Base-by-base conservation (phyloP, 2,888 invertebrate genomes). In the Corbicula japonica region DNA sequence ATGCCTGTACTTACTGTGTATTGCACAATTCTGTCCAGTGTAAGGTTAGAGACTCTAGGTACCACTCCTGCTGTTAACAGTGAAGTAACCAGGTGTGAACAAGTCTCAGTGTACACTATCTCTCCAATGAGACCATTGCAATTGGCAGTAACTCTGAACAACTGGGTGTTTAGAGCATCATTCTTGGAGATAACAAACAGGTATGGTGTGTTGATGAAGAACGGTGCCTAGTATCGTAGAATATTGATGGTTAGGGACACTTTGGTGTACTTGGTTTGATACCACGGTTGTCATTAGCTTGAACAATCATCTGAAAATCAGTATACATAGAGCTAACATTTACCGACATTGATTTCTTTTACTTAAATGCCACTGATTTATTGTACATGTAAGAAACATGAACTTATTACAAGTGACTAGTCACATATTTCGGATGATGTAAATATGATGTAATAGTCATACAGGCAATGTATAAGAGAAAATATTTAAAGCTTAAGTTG, bases 231-330 rank as follows among this genome's bases (percentile, higher is more conserved):
- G 80, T 90, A 90, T 10, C 90, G 76, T 4, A 83, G 60, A 18
- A 92, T 87, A 63, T 84, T 88, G 35, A 92, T 87, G 12, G 73
- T 79, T 15, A 91, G 80, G 2, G 88, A 82, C 18, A 88, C 89
- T 54, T 86, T 85, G 21, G 80, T 74, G n/a, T 81, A 72, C 15
- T 76, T 73, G 8, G 83, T 82, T 83, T 82, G 10, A 68, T 68
- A 12, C 83, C 83, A 46, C 88, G 78, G 52, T 88, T 86, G 73
- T 90, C 90, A 34, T 73, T 81, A 3, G 87, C 89, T 73, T 88
- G 85, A 3, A 86, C 88, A 62, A 77, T 86, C 71, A 89, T 80
- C 88, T 87, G 70, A 10, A 76, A 69, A 21, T 28, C 10, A 12
- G 10, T 41, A 41, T 41, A 41, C 10, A 41, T 12, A 41, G 41